These are phyloP conservation scores for Sarotherodon lohbergeri DNA, from an alignment of 2,113 vertebrate species.

Conservation along the genomic window DNA sequence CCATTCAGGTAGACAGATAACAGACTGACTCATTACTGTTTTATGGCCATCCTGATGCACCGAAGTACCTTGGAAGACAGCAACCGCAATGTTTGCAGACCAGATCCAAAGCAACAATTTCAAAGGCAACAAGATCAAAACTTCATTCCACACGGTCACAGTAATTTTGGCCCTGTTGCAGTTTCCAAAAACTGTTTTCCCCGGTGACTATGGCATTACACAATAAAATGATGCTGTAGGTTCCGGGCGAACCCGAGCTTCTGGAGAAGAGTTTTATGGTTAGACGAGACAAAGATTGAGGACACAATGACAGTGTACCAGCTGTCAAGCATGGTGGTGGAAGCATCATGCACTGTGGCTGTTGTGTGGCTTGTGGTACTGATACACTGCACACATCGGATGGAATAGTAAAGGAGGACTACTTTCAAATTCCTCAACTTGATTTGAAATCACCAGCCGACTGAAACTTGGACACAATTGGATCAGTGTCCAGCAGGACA, in stretches of 20 bases:
- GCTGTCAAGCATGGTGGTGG: not conserved
- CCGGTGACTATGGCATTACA: not conserved
- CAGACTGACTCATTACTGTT: not conserved
- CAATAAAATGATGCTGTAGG: not conserved
- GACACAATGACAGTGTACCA: not conserved
- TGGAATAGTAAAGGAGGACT: not conserved
- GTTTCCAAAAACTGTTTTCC: not conserved
- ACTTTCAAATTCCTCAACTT: not conserved
- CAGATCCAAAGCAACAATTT: not conserved
- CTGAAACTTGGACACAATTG: not conserved
- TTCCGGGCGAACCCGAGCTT: rapidly evolving
- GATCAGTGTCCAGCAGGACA: not conserved
- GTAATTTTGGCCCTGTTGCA: not conserved
- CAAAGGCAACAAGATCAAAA: not conserved
- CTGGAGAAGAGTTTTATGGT: not conserved
- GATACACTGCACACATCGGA: not conserved
- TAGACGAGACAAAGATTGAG: not conserved
- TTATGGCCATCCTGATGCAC: not conserved
- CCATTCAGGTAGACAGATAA: not conserved
- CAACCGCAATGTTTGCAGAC: not conserved
- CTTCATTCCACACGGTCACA: not conserved
- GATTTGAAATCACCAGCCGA: not conserved
- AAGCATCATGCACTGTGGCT: not conserved
- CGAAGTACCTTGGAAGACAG: not conserved
- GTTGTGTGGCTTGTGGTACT: not conserved